Evolutionary conservation across 2,888 invertebrate species (phyloP), one percentile per base, ranked within the genome.

Genomic region (Limnephilus rhombicus): DNA sequence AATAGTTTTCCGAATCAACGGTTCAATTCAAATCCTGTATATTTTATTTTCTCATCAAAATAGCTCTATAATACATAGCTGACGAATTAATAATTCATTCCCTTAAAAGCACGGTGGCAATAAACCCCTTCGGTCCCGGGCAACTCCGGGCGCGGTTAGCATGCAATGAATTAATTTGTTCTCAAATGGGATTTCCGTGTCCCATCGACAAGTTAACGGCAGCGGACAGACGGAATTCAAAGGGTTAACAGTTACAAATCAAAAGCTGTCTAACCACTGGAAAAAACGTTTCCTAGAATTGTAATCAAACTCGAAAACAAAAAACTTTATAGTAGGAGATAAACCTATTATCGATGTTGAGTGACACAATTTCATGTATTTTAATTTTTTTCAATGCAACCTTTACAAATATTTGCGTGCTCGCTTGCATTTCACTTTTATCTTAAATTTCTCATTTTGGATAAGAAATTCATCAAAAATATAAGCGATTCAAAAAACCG

Each of bases 141-240:
- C 29, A 34, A 37, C 80, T 49, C 81, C 86, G 86, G 88, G 81
- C 80, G 82, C 53, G 91, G 86, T 91, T 91, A 83, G 88, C 86
- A 45, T 90, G 91, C 91, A 53, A 92, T 93, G 93, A 93, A 93
- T 93, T 93, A 93, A 93, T 93, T 93, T 91, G 92, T 89, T 91
- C 92, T 82, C 93, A 92, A 93, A 93, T 93, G 93, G 93, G 91
- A 90, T 92, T 93, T 91, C 93, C 91, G 81, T 93, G 93, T 93
- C 89, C 91, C 68, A 90, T 93, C 85, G 93, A 90, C 92, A 83
- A 37, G 80, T 45, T 41, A 81, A 68, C 80, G 89, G 29, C 53
- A 45, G 53, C 53, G 80, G 34, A 31, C n/a, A 37, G 41, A 80
- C 85, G 13, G 85, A 34, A n/a, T 85, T 90, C 29, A 29, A 80